Evolutionary conservation across 1,140 invertebrate species (phyloP).

Genomic region (Drosophila serrata): DNA sequence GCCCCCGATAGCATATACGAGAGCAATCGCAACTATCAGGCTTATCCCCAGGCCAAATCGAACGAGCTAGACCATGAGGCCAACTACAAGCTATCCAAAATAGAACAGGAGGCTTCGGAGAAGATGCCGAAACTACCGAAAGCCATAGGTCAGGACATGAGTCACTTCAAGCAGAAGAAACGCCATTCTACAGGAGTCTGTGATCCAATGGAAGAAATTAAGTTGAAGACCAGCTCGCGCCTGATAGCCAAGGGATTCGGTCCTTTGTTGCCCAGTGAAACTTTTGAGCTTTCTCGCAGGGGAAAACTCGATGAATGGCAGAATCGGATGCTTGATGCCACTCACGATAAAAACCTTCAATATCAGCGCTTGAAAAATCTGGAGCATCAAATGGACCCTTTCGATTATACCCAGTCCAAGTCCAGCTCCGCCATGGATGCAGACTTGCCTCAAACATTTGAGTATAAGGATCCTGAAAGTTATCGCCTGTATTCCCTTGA

Average conservation of each 20-base stretch:
- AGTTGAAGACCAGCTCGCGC: constrained; percentile 72
- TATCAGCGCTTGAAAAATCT: neutral
- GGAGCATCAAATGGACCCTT: neutral
- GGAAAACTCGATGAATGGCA: constrained; percentile 23
- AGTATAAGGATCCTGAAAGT: constrained; percentile 40
- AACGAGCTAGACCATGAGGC: constrained; percentile 77
- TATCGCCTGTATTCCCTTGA: constrained; percentile 25
- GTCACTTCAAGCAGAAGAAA: constrained; percentile 14
- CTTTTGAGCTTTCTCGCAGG: constrained; percentile 29
- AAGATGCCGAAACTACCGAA: constrained; percentile 7
- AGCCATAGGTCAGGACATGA: neutral
- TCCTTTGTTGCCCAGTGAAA: constrained; percentile 70
- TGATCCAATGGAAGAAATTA: constrained; percentile 81
- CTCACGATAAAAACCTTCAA: neutral
- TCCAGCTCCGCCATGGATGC: neutral
- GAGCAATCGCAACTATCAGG: constrained; percentile 11
- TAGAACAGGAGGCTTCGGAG: constrained; percentile 76
- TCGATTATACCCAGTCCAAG: neutral
- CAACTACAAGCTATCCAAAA: constrained; percentile 80
- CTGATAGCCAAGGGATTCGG: constrained; percentile 75
- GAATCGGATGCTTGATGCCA: neutral
- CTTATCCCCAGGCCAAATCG: constrained; percentile 12
- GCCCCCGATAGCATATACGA: constrained; percentile 43
- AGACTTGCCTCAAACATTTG: constrained; percentile 47
- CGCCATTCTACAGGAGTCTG: constrained; percentile 49